phyloP scores from a whole-genome alignment of 1,140 invertebrate genomes.

The Anastrepha obliqua region DNA sequence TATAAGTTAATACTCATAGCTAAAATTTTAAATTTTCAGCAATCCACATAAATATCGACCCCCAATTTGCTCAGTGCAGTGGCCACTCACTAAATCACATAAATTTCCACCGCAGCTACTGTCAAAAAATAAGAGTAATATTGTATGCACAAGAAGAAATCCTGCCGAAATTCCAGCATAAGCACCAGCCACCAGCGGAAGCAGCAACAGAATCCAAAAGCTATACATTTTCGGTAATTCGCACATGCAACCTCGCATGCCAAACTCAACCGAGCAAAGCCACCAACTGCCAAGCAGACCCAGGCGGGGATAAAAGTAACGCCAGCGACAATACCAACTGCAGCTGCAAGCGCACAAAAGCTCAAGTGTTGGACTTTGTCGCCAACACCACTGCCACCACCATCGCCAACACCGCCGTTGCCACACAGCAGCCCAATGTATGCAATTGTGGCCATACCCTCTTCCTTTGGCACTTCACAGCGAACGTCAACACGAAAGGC shows the following conservation, averaged over 20 bases:
- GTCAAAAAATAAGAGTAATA: background rate
- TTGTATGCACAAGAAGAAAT: background rate
- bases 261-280: background rate
- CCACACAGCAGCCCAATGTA: background rate
- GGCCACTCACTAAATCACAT: background rate
- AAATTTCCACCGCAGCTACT: background rate
- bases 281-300: background rate
- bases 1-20: too few species aligned
- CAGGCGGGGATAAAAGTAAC: background rate
- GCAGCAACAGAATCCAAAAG: slow-evolving; percentile 26
- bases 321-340: background rate
- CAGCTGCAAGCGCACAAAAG: background rate
- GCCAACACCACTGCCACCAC: background rate
- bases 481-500: slow-evolving; percentile 19
- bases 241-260: slow-evolving; percentile 34
- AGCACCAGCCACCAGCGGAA: background rate
- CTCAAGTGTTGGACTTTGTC: slow-evolving; percentile 51
- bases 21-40: too few species aligned
- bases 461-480: background rate
- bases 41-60: background rate
- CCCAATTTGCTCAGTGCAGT: background rate
- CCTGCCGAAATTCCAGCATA: slow-evolving; percentile 44
- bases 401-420: background rate
- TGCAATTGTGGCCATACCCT: background rate
- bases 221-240: slow-evolving; percentile 51